These are phyloP conservation scores for Gallinago jamesoni DNA, from an alignment of 2,113 vertebrate genomes.

Conservation along the genomic window DNA sequence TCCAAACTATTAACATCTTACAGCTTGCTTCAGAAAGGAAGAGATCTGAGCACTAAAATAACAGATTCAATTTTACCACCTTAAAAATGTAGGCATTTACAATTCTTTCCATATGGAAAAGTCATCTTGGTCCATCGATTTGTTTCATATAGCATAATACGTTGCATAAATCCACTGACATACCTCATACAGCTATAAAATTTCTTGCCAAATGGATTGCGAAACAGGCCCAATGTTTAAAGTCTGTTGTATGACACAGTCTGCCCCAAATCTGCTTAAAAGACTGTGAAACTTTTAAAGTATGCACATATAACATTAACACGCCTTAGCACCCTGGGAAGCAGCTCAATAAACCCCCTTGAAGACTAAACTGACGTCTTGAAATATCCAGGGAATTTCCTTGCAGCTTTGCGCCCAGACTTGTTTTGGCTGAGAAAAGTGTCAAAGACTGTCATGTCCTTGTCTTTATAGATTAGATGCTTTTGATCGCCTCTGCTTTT, in stretches of 20 bases:
- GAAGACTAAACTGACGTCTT: background rate
- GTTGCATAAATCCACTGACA: background rate
- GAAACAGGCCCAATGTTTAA: background rate
- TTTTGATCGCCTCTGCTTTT: background rate
- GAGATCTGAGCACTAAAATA: background rate
- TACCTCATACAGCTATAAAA: background rate
- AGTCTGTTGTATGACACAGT: background rate
- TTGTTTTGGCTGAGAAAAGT: conserved; percentile 16
- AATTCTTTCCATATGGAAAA: background rate
- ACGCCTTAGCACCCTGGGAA: background rate
- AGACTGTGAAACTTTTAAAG: background rate
- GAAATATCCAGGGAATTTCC: background rate
- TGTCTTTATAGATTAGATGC: conserved; percentile 6
- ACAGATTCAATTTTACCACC: background rate
- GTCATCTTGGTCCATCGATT: background rate
- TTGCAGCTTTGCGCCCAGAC: background rate
- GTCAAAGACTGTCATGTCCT: conserved; percentile 12
- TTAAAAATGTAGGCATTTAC: background rate
- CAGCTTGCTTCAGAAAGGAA: background rate
- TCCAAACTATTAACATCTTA: background rate
- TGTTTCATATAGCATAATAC: background rate
- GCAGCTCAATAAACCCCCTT: background rate
- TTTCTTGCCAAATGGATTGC: background rate
- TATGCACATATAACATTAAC: background rate
- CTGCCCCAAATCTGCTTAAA: background rate